Conservation (phyloP, 2,113 vertebrate genomes). For the Rhodinocichla rosea region DNA sequence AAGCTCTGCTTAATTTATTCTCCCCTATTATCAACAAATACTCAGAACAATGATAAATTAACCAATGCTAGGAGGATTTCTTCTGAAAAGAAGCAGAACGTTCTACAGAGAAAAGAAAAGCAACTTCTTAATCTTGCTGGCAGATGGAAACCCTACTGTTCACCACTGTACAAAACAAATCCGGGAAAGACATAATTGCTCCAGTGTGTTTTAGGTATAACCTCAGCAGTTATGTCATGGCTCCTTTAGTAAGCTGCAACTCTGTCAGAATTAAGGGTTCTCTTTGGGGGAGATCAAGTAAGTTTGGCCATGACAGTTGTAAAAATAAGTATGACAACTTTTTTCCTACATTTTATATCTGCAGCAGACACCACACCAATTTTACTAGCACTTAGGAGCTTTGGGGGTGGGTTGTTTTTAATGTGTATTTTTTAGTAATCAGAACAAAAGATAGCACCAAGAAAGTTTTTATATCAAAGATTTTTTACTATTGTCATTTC, state of each 20-base stretch:
- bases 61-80: constrained; percentile 29
- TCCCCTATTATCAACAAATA: constrained; percentile 23
- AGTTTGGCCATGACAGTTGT: neutral
- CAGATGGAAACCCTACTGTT: constrained; percentile 58
- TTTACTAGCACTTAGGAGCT: neutral
- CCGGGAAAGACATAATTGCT: constrained; percentile 18
- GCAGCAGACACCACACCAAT: neutral
- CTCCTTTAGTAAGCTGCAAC: neutral
- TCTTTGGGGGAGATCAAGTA: neutral
- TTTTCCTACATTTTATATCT: neutral
- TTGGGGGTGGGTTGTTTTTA: neutral
- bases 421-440: neutral
- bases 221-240: neutral
- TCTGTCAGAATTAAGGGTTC: neutral
- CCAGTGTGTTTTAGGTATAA: constrained; percentile 35
- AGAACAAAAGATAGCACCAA: neutral
- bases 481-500: neutral
- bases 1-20: constrained; percentile 39
- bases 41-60: constrained; percentile 42
- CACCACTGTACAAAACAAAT: constrained; percentile 42
- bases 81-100: constrained; percentile 17
- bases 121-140: constrained; percentile 45
- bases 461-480: neutral
- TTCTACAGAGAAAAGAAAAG: constrained; percentile 38
- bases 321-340: neutral